Conservation (phyloP, 2,113 vertebrate species). For the Rhinopithecus roxellana region DNA sequence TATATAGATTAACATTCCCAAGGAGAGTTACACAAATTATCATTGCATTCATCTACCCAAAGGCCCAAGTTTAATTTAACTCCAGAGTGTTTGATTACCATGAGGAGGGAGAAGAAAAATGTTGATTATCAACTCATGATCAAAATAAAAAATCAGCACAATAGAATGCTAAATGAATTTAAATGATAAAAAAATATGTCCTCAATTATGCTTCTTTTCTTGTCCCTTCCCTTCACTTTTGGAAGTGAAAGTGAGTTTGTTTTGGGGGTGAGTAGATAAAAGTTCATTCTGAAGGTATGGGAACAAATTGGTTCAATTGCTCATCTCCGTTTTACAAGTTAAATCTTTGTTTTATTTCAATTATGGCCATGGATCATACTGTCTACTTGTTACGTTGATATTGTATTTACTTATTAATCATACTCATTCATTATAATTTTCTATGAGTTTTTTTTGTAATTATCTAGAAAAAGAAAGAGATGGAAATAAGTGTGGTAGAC, state of each 20-base stretch:
- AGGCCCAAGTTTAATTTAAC: constrained; percentile 54
- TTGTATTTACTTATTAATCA: neutral
- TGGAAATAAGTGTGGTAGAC: neutral
- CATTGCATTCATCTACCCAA: constrained; percentile 9
- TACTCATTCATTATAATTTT: neutral
- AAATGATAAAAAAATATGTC: constrained; percentile 26
- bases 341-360: neutral
- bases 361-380: neutral
- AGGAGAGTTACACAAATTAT: constrained; percentile 8
- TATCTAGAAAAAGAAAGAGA: neutral
- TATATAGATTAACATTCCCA: constrained; percentile 14
- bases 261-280: neutral
- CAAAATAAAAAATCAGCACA: constrained; percentile 57
- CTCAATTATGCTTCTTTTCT: neutral
- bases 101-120: constrained; percentile 6
- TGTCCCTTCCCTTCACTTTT: neutral
- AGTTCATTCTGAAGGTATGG: neutral
- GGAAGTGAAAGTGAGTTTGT: neutral
- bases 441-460: neutral
- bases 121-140: constrained; percentile 57
- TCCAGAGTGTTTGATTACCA: constrained; percentile 64
- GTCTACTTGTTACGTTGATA: neutral
- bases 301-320: neutral
- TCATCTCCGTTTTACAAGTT: neutral
- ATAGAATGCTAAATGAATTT: constrained; percentile 47